A percentile compares a stretch with the other conserved stretches of the same genome.
Evolutionary conservation across 1,140 invertebrate genomes (phyloP).

Genomic region (Diploscapter pachys): DNA sequence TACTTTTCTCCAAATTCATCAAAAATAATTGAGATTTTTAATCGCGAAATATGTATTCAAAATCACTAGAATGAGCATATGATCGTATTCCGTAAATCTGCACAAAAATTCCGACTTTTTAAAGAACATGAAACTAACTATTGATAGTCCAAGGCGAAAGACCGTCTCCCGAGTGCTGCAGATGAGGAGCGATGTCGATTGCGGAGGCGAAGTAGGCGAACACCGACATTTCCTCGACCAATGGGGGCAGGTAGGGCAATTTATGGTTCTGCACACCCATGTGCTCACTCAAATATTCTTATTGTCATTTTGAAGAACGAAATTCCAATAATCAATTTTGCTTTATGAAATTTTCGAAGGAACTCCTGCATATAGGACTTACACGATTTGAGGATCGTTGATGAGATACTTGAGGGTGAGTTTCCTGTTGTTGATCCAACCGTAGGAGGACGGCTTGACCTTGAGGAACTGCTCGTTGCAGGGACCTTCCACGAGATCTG

Average conservation of each 20-base stretch:
- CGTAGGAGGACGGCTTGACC: constrained; percentile 19
- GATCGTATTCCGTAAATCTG: too few relatives aligned
- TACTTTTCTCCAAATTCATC: background rate
- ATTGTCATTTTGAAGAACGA: background rate
- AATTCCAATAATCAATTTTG: background rate
- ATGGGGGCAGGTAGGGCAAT: constrained; percentile 13
- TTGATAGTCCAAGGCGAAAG: constrained; percentile 32
- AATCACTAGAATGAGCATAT: background rate
- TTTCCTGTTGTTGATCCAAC: constrained; percentile 33
- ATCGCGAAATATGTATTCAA: background rate
- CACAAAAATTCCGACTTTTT: too few relatives aligned
- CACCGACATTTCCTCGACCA: constrained; percentile 5
- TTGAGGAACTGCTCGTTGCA: constrained; percentile 4
- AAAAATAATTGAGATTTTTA: background rate
- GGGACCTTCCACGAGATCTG: constrained; percentile 22
- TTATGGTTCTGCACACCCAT: constrained; percentile 8
- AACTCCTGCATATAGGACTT: background rate
- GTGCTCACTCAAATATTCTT: background rate
- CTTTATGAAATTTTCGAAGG: background rate
- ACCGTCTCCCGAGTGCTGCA: constrained; percentile 23
- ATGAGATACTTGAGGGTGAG: constrained; percentile 19
- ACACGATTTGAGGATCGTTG: constrained; percentile 24
- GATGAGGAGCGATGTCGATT: constrained; percentile 15
- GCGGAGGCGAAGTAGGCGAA: constrained; percentile 24
- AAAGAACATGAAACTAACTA: background rate